A percentile compares a stretch with the other conserved stretches of the same genome.
Conservation (phyloP, 2,888 invertebrate genomes). For the Eristalinus aeneus region DNA sequence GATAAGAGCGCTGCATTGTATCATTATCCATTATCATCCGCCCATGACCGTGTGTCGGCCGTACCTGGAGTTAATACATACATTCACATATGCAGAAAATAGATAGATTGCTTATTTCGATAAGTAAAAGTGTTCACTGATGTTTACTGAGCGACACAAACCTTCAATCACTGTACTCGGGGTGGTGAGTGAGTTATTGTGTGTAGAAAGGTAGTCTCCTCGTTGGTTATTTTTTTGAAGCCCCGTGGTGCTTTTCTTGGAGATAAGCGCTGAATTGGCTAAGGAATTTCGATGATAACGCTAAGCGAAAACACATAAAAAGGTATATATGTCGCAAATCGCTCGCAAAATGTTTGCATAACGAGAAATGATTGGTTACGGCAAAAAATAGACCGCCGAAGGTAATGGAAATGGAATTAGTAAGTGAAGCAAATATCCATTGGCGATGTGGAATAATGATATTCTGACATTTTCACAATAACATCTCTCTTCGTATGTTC, state of each 20-base stretch:
- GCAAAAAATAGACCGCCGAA: not conserved
- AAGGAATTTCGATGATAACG: constrained; percentile 6
- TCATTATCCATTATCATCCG: not conserved
- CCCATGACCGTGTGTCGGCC: not conserved
- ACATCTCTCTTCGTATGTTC: not conserved
- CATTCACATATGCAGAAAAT: not conserved
- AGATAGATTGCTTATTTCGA: constrained; percentile 21
- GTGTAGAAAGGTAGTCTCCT: constrained; percentile 24
- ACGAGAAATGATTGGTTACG: not conserved
- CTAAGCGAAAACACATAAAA: not conserved
- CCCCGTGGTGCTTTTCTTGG: constrained; percentile 10
- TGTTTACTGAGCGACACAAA: constrained; percentile 42
- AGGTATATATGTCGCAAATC: not conserved
- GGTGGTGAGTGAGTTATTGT: constrained; percentile 15
- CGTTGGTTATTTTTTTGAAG: constrained; percentile 29
- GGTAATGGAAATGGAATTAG: not conserved
- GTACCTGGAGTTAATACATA: not conserved
- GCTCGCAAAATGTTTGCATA: not conserved
- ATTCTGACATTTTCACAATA: not conserved
- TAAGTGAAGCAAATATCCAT: not conserved
- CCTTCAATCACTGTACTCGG: constrained; percentile 10
- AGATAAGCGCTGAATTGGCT: not conserved
- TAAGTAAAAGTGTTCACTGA: constrained; percentile 23
- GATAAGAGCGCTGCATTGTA: constrained; percentile 31
- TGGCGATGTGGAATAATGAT: too few species aligned